Conservation (phyloP, 2,888 invertebrate species). For the Nipponacmea schrenckii region DNA sequence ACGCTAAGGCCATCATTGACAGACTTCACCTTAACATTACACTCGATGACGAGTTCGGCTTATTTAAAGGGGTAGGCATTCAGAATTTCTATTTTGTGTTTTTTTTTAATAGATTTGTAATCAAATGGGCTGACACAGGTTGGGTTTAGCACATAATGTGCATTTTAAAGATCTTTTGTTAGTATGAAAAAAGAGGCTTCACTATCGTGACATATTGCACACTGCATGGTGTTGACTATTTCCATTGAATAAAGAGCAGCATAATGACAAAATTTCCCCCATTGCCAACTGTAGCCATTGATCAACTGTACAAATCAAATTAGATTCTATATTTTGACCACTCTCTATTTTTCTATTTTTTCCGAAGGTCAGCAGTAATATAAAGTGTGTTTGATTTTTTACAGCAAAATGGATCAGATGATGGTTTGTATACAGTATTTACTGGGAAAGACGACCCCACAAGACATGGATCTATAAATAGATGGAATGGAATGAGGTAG, state of each 20-base stretch:
- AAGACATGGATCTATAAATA: background rate
- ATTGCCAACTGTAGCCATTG: too few species aligned
- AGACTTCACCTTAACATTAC: slow-evolving; percentile 26
- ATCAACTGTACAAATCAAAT: too few species aligned
- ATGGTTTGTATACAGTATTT: slow-evolving; percentile 77
- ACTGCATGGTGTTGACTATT: too few species aligned
- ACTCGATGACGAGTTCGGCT: slow-evolving; percentile 79
- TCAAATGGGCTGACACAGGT: slow-evolving; percentile 10
- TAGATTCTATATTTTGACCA: too few species aligned
- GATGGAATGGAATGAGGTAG: background rate
- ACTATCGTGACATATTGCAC: too few species aligned
- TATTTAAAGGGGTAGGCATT: slow-evolving; percentile 82
- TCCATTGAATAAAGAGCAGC: too few species aligned
- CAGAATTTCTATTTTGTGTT: background rate
- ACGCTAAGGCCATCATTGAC: slow-evolving; percentile 27
- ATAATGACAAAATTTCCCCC: too few species aligned
- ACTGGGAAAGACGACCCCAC: slow-evolving; percentile 75
- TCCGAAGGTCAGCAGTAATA: background rate
- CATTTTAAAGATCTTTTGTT: too few species aligned
- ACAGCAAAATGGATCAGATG: slow-evolving; percentile 81
- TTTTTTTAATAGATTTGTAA: too few species aligned
- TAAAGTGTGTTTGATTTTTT: slow-evolving; percentile 19
- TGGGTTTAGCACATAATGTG: too few species aligned
- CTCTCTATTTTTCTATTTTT: too few species aligned
- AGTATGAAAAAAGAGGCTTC: too few species aligned